Base-by-base conservation (phyloP, 1,140 invertebrate species). In the Agrilus planipennis region DNA sequence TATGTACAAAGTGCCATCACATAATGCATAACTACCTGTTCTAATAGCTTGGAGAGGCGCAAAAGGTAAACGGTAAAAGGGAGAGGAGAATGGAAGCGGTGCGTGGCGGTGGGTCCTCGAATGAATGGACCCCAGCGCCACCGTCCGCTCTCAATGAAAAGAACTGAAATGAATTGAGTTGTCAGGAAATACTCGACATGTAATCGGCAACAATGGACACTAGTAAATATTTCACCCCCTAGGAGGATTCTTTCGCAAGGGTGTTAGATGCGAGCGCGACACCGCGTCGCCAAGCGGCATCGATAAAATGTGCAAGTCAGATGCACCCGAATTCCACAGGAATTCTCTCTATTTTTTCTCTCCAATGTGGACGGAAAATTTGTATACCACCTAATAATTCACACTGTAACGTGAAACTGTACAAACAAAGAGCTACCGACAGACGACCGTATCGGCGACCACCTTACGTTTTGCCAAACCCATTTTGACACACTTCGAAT, bases 1-100 rank as follows among this genome's bases (percentile, higher is more conserved):
- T 54, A 54, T 54, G 52, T 42, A 46, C 43, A 44, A 43, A 52
- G 25, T 40, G 40, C 29, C n/a, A n/a, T n/a, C 39, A 46, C 37
- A 42, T 39, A 43, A 42, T 47, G 40, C 32, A 27, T 16, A 38
- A 34, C 43, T 51, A 49, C 46, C 43, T 50, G 45, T 41, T 23
- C 23, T 34, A 34, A n/a, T 28, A n/a, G n/a, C n/a, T 30, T 29
- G 39, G 31, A 10, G 28, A 34, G 31, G 34, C 15, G 34, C 19
- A 34, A 21, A 20, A 28, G 34, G 34, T 35, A n/a, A n/a, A n/a
- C n/a, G n/a, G n/a, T n/a, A n/a, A n/a, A n/a, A n/a, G n/a, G n/a
- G n/a, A n/a, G n/a, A n/a, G n/a, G n/a, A n/a, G n/a, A n/a, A 29
- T 34, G 32, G 27, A 34, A 10, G 11, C 22, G 20, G 17, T 16